Base-by-base conservation (phyloP, 2,888 invertebrate genomes). In the Halocaridina rubra region DNA sequence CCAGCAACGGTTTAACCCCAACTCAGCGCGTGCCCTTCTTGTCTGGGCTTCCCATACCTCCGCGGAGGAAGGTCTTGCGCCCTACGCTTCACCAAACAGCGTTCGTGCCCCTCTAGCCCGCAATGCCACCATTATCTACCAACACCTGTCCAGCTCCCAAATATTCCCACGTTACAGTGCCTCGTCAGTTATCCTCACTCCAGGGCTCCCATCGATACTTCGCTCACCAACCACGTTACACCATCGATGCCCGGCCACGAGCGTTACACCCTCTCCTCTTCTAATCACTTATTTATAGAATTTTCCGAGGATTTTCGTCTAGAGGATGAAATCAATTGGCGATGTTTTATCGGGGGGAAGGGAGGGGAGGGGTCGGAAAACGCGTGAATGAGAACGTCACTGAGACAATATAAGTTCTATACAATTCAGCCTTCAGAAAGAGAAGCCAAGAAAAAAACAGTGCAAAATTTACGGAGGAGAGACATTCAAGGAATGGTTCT, bases 241-340 rank as follows among this genome's bases (percentile, higher is more conserved):
- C 64, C 61, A 3, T 22, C 16, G 57, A 27, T 29, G 81, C 81
- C 81, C 75, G 39, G 61, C 29, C 33, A 30, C 1, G 67, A 81
- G 81, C 81, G 22, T 59, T 16, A 46, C 27, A 8, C 16, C 75
- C 75, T 75, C 64, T 33, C 75, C 53, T 46, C 74, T 29, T 75
- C 74, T 81, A 81, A 75, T 81, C 64, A 81, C 64, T 75, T 46
- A 81, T 81, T 81, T 81, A 81, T 64, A 75, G 61, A 53, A 75
- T 81, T 75, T 81, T 81, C 75, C 78, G 64, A 81, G 75, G 64
- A 64, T 81, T 81, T 75, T 46, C 74, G 57, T 39, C 80, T 24
- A 61, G 29, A 75, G 75, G 29, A 67, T 71, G 75, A 64, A 81
- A 74, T 75, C 80, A 80, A 80, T 80, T 67, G 79, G 29, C n/a